phyloP scores from a whole-genome alignment of 2,888 invertebrate species.

The Drosophila falleni region DNA sequence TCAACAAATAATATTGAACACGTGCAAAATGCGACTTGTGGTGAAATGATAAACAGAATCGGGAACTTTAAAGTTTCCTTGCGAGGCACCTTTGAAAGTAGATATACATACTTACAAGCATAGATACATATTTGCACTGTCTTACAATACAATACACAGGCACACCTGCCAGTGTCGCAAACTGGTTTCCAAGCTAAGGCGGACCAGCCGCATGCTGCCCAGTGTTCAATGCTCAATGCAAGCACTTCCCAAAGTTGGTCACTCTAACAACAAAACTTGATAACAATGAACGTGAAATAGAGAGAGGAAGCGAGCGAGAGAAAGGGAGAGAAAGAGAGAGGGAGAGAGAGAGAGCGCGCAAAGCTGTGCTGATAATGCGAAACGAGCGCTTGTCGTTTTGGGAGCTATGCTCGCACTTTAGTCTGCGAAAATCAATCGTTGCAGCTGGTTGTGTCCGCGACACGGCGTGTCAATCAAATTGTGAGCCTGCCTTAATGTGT shows the following conservation, averaged over 20 bases:
- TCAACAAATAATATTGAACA: slow-evolving; percentile 41
- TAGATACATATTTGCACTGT: slow-evolving; percentile 1
- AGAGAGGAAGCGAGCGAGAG: slow-evolving; percentile 17
- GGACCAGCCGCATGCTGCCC: slow-evolving; percentile 42
- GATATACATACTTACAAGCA: not conserved
- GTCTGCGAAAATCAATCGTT: slow-evolving; percentile 82
- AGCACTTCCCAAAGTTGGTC: slow-evolving; percentile 60
- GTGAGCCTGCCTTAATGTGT: slow-evolving; percentile 65
- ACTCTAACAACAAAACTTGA: slow-evolving; percentile 66
- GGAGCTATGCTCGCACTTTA: slow-evolving; percentile 64
- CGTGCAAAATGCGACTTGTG: slow-evolving; percentile 55
- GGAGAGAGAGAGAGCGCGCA: slow-evolving; percentile 16
- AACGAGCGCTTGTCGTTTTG: slow-evolving; percentile 39
- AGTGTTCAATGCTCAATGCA: slow-evolving; percentile 26
- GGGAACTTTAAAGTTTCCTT: slow-evolving; percentile 60
- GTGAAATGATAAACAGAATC: slow-evolving; percentile 58
- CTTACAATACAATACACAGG: slow-evolving; percentile 9
- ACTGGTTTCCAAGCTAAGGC: slow-evolving; percentile 64
- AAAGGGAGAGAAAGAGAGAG: slow-evolving; percentile 9
- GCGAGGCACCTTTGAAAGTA: slow-evolving; percentile 23
- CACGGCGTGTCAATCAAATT: slow-evolving; percentile 51
- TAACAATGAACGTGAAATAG: slow-evolving; percentile 58
- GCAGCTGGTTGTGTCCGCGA: slow-evolving; percentile 61
- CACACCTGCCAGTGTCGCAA: slow-evolving; percentile 57
- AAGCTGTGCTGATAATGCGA: slow-evolving; percentile 71